Evolutionary conservation across 2,113 vertebrate genomes (phyloP), one percentile per base, ranked within the genome.

Genomic region (Nothoprocta pentlandii): DNA sequence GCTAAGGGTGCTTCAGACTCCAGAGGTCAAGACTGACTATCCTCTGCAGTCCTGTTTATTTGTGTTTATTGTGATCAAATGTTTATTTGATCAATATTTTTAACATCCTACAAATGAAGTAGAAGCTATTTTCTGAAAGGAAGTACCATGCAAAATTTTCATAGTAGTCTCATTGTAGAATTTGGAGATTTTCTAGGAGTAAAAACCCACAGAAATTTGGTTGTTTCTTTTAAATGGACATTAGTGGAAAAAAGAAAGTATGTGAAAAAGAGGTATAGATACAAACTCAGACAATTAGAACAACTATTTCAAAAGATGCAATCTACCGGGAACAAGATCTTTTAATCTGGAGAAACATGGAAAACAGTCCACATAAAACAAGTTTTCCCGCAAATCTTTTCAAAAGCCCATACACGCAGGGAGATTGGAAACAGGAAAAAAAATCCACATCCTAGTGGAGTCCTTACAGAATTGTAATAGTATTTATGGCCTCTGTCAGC

Each of bases 401-500:
- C 68, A 82, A 89, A 80, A 1, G 2, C 56, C 32, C 62, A 71
- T 13, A 84, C 10, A 13, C 15, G 17, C 28, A 78, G 21, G 69
- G 41, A 77, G n/a, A 42, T 5, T 19, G 21, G 39, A 36, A 83
- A 58, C 26, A 39, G 7, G 77, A 68, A 30, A 69, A 53, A 69
- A 71, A 34, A 7, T 12, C 12, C 44, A 34, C 47, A 62, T 71
- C 42, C 32, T 53, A 73, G 76, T 11, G 93, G 30, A 92, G 36
- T 36, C 56, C 67, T 23, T 41, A 41, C 46, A 0, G 0, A 88
- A 54, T 26, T 80, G 6, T 16, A 59, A 74, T 8, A 82, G 42
- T 36, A 95, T 69, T 93, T 85, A 91, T 20, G 44, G 80, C 36
- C 36, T 91, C 47, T 89, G 26, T 26, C 87, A 87, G 80, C 51